phyloP scores from a whole-genome alignment of 2,113 vertebrate genomes.

The Chaetura pelagica region DNA sequence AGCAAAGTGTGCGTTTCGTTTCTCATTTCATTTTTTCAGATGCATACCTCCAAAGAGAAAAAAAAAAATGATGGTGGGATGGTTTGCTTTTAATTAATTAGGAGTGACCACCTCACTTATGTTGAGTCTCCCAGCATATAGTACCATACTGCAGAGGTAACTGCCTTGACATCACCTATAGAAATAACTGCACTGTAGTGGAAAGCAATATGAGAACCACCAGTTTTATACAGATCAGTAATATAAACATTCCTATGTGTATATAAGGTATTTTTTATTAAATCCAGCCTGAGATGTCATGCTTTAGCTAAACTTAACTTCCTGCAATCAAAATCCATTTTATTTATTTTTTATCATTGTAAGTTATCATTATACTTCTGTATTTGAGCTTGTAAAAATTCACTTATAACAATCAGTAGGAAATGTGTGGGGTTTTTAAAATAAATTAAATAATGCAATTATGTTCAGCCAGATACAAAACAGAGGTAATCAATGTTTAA shows the following conservation, averaged over 20 bases:
- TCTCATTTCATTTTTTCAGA: not conserved
- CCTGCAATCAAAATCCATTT: not conserved
- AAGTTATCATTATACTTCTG: rapidly evolving
- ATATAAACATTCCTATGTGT: not conserved
- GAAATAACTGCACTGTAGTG: not conserved
- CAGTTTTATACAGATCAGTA: not conserved
- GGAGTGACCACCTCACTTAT: not conserved
- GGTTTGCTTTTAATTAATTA: not conserved
- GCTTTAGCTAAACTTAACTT: not conserved
- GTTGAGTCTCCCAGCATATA: not conserved
- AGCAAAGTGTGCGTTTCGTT: not conserved
- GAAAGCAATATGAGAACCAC: not conserved
- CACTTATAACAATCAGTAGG: not conserved
- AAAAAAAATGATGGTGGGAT: not conserved
- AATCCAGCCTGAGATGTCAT: not conserved
- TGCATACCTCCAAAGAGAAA: not conserved
- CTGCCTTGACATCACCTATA: not conserved
- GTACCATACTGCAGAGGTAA: not conserved
- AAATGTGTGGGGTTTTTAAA: not conserved
- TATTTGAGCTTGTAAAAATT: not conserved
- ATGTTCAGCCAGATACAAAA: not conserved
- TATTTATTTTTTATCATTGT: not conserved
- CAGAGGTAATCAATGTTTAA: not conserved
- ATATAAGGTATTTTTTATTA: not conserved
- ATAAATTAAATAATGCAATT: not conserved